Evolutionary conservation across 2,797 vertebrate species (phyloP), one percentile per base, ranked within the genome.

Genomic region (Morus bassanus): DNA sequence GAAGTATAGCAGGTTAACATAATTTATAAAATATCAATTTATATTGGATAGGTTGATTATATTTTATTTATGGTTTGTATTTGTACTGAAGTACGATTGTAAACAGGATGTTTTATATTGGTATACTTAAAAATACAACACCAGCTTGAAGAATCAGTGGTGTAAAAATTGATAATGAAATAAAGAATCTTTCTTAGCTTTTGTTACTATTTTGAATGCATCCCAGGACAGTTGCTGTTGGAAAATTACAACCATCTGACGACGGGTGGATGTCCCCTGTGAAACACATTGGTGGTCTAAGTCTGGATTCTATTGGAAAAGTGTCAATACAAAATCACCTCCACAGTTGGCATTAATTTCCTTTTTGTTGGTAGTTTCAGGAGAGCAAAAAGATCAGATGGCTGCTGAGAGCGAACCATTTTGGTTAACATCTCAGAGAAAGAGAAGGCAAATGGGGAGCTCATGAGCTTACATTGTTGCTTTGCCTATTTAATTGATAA

Each of bases 221-320:
- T 70, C 68, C 50, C 57, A 65, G 39, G 67, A 90, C 63, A 83
- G 39, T 64, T 93, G n/a, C 48, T 79, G 43, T 37, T 88, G 28
- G 81, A 91, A 94, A 94, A 91, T 89, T 81, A 30, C 57, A 93
- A 37, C 50, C 25, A 39, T 72, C 22, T 83, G 91, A 95, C 88
- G 57, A 46, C 0, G 39, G 10, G 45, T 67, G 30, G 30, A 53
- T 80, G 48, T 85, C 35, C 59, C 68, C 16, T 64, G 64, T 72
- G 92, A 87, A 91, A 85, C 57, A 69, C 19, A 14, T 4, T 63
- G 60, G n/a, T 92, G 89, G 81, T 84, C 72, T 33, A 69, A 64
- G 41, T 72, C 78, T 94, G 84, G 72, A 85, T 94, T 91, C 86
- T 94, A 23, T 73, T 93, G 91, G 73, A 70, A 82, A 93, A 85